phyloP scores from a whole-genome alignment of 1,140 invertebrate genomes.

The Platorchestia sp. region DNA sequence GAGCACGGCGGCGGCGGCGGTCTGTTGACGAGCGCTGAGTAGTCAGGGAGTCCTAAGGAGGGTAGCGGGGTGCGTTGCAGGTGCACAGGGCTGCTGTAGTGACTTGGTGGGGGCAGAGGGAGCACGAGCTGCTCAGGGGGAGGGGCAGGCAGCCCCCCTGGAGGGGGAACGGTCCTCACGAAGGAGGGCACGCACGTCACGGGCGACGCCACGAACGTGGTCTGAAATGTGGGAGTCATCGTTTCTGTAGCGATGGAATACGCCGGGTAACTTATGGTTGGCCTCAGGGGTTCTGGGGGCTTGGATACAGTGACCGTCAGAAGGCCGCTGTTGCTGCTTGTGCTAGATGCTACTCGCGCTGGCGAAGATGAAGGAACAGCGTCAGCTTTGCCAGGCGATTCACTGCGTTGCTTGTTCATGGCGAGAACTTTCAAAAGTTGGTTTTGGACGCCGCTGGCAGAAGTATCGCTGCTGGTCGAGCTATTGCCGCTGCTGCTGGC shows the following conservation, averaged over 20 bases:
- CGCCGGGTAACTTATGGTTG: neutral
- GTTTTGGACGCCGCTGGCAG: neutral
- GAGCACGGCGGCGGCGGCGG: neutral
- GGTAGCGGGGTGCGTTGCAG: neutral
- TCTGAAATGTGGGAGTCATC: neutral
- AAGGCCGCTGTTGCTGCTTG: neutral
- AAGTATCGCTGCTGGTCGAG: neutral
- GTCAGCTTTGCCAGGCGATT: neutral
- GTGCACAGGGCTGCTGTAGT: slow-evolving; percentile 1
- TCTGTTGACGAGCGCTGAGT: neutral
- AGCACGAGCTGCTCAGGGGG: neutral
- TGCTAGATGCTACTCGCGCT: neutral
- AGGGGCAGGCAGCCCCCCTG: neutral
- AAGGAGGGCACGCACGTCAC: slow-evolving; percentile 21
- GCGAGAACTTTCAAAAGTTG: slow-evolving; percentile 35
- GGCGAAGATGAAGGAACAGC: neutral
- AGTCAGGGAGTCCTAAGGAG: neutral
- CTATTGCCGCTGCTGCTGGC: neutral
- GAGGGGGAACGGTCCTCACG: neutral
- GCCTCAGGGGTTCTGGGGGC: neutral
- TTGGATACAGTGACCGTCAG: neutral
- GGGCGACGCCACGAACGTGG: neutral
- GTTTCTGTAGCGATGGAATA: neutral
- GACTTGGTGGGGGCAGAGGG: neutral
- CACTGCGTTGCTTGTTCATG: slow-evolving; percentile 25